phyloP scores from a whole-genome alignment of 1,140 invertebrate genomes.

The Octopus bimaculoides region DNA sequence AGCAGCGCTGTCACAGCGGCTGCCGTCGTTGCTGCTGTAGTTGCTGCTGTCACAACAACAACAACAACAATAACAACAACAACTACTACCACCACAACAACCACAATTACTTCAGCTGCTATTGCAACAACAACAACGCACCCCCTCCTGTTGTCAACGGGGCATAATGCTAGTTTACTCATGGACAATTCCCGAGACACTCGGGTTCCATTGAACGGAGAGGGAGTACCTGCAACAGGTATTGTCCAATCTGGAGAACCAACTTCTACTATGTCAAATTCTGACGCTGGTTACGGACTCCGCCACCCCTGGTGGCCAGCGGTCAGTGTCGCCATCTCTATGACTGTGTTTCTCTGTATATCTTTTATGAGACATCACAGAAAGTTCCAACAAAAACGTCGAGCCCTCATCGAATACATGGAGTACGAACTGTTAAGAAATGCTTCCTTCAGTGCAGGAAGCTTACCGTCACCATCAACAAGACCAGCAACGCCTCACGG shows the following conservation, averaged over 20 bases:
- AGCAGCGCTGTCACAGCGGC: not conserved
- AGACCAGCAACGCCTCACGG: not conserved
- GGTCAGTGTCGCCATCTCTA: not conserved
- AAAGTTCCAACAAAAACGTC: constrained; percentile 4
- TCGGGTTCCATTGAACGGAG: not conserved
- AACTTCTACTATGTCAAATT: not conserved
- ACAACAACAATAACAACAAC: not conserved
- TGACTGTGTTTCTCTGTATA: constrained; percentile 3
- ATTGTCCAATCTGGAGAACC: not conserved
- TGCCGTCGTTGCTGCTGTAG: not conserved
- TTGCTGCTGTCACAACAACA: not conserved
- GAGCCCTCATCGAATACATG: constrained; percentile 11
- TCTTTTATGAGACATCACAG: constrained; percentile 7
- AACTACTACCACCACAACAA: not conserved
- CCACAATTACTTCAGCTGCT: not conserved
- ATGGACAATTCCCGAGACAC: not conserved
- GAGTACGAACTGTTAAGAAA: constrained; percentile 9
- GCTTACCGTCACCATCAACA: not conserved
- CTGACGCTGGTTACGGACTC: not conserved
- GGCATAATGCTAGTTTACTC: not conserved
- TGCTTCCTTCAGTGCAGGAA: not conserved
- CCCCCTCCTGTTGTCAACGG: not conserved
- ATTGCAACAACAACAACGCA: not conserved
- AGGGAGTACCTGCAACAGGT: not conserved
- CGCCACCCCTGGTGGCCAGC: constrained; percentile 10